phyloP scores from a whole-genome alignment of 1,140 invertebrate species.

The Lepidotrigona ventralis region DNA sequence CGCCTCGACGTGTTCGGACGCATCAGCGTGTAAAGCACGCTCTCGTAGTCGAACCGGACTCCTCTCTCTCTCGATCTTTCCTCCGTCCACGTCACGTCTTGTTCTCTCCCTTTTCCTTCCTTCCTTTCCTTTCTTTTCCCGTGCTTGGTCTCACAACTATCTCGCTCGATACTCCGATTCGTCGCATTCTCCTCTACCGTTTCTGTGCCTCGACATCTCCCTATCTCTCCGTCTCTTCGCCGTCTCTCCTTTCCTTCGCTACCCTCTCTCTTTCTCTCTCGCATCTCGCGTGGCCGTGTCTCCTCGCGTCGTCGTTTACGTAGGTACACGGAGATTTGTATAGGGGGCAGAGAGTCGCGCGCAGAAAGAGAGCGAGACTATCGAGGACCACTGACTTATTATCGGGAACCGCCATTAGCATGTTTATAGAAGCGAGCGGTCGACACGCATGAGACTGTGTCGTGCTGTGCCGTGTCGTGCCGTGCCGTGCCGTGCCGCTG shows the following conservation, averaged over 20 bases:
- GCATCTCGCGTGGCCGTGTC: not conserved
- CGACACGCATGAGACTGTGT: constrained; percentile 34
- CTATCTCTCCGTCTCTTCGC: constrained; percentile 15
- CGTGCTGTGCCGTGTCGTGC: not conserved
- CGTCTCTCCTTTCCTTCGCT: not conserved
- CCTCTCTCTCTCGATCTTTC: constrained; percentile 18
- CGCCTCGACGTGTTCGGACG: constrained; percentile 48
- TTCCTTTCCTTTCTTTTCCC: constrained; percentile 24
- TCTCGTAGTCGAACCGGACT: constrained; percentile 50
- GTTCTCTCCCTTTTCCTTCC: not conserved
- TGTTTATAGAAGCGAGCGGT: constrained; percentile 70
- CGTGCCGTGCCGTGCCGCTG: not conserved
- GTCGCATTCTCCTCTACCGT: constrained; percentile 20
- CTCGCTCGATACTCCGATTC: not conserved
- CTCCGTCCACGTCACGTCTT: not conserved
- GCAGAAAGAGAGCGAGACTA: constrained; percentile 50
- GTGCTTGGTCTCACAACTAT: not conserved
- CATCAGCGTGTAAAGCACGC: constrained; percentile 68
- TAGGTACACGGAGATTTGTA: constrained; percentile 41
- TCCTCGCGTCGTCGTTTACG: constrained; percentile 25
- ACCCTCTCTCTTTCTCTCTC: not conserved
- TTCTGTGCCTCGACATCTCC: not conserved
- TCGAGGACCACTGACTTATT: constrained; percentile 68
- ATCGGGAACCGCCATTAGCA: constrained; percentile 72
- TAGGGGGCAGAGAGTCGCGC: constrained; percentile 16